These are phyloP conservation scores for Pelecanoides urinatrix DNA, from an alignment of 2,113 vertebrate species.

Conservation along the genomic window DNA sequence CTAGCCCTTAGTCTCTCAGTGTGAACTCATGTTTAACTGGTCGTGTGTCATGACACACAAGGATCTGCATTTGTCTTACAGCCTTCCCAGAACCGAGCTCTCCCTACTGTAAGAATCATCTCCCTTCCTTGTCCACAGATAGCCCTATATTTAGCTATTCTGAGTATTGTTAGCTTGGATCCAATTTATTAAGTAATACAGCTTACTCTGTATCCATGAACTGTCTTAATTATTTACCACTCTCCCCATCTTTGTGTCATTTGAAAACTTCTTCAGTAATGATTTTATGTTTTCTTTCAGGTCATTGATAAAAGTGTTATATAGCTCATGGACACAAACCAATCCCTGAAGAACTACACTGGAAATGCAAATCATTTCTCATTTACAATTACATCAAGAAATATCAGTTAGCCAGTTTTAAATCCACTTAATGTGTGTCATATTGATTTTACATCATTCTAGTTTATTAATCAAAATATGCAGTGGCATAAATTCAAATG, in stretches of 20 bases:
- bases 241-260: not conserved
- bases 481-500: constrained; percentile 5
- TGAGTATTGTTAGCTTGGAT: not conserved
- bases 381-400: constrained; percentile 46
- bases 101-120: not conserved
- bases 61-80: not conserved
- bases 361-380: constrained; percentile 52
- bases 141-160: not conserved
- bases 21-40: not conserved
- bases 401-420: constrained; percentile 33
- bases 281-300: constrained; percentile 45
- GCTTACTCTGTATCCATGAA: not conserved
- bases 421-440: constrained; percentile 52
- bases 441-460: constrained; percentile 50
- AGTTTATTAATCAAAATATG: constrained; percentile 61
- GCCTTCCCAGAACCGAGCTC: not conserved
- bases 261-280: constrained; percentile 31
- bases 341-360: constrained; percentile 14
- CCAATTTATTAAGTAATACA: not conserved
- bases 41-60: not conserved
- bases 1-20: not conserved
- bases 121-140: not conserved
- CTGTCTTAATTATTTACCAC: constrained; percentile 24
- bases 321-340: not conserved
- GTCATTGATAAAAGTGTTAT: constrained; percentile 13